These are phyloP conservation scores for Perca fluviatilis DNA, from an alignment of 2,113 vertebrate genomes.

Conservation along the genomic window DNA sequence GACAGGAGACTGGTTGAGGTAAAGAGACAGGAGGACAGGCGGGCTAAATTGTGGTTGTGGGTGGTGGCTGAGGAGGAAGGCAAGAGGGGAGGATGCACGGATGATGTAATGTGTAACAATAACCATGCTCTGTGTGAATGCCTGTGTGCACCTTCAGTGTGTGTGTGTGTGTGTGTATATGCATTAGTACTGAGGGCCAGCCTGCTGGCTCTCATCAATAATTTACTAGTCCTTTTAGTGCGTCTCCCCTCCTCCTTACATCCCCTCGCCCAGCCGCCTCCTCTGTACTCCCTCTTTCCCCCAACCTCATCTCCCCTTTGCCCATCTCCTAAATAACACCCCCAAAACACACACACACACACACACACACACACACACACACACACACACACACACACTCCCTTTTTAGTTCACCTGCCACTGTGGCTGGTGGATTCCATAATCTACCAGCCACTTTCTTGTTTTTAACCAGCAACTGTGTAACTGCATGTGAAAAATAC, in stretches of 20 bases:
- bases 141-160: constrained; percentile 57
- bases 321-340: constrained; percentile 27
- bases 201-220: constrained; percentile 85
- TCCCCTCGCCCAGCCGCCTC: constrained; percentile 61
- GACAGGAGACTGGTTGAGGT: constrained; percentile 33
- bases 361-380: neutral
- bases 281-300: constrained; percentile 55
- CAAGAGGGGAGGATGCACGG: constrained; percentile 30
- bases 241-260: constrained; percentile 48
- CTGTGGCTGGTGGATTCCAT: too few relatives aligned
- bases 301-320: constrained; percentile 38
- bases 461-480: too few relatives aligned
- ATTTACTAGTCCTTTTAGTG: constrained; percentile 82
- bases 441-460: too few relatives aligned
- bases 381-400: too few relatives aligned
- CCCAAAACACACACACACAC: neutral
- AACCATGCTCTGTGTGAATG: constrained; percentile 75
- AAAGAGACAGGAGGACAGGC: constrained; percentile 50
- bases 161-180: constrained; percentile 31
- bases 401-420: too few relatives aligned
- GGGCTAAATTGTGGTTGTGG: constrained; percentile 56
- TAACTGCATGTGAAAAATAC: too few relatives aligned
- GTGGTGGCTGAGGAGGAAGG: constrained; percentile 49
- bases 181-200: constrained; percentile 78
- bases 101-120: constrained; percentile 86